Conservation (phyloP, 2,888 invertebrate species). For the Volucella inflata region DNA sequence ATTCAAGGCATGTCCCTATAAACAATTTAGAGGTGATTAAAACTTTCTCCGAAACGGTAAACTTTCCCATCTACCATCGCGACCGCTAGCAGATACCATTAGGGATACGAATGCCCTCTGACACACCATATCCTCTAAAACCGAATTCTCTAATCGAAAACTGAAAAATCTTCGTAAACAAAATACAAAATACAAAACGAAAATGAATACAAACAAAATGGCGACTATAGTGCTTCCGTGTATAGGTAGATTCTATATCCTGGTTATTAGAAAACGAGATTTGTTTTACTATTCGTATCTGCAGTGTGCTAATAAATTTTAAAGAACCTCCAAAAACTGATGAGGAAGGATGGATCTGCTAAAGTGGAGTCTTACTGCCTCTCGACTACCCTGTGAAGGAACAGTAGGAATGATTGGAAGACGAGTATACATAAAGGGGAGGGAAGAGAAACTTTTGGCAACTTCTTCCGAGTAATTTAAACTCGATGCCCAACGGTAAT, state of each 20-base stretch:
- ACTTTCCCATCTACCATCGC: conserved; percentile 35
- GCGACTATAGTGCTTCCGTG: conserved; percentile 4
- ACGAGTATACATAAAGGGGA: conserved; percentile 22
- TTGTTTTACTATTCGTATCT: conserved; percentile 34
- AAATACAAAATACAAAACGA: conserved; percentile 26
- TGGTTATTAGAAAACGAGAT: conserved; percentile 57
- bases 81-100: not conserved
- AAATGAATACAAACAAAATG: conserved; percentile 21
- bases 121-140: not conserved
- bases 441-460: conserved; percentile 47
- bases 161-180: conserved; percentile 61
- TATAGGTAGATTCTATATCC: conserved; percentile 44
- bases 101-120: not conserved
- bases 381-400: not conserved
- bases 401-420: not conserved
- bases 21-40: conserved; percentile 77
- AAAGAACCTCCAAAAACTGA: conserved; percentile 12
- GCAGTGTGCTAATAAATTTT: conserved; percentile 38
- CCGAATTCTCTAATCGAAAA: conserved; percentile 27
- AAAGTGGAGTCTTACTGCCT: conserved; percentile 32
- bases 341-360: conserved; percentile 17
- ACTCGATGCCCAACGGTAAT: conserved; percentile 72
- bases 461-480: conserved; percentile 65
- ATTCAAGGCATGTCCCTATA: conserved; percentile 75
- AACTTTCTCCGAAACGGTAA: conserved; percentile 69